A percentile compares a stretch with the other conserved stretches of the same genome.
phyloP scores from a whole-genome alignment of 2,888 invertebrate species.

The Ischnura elegans region DNA sequence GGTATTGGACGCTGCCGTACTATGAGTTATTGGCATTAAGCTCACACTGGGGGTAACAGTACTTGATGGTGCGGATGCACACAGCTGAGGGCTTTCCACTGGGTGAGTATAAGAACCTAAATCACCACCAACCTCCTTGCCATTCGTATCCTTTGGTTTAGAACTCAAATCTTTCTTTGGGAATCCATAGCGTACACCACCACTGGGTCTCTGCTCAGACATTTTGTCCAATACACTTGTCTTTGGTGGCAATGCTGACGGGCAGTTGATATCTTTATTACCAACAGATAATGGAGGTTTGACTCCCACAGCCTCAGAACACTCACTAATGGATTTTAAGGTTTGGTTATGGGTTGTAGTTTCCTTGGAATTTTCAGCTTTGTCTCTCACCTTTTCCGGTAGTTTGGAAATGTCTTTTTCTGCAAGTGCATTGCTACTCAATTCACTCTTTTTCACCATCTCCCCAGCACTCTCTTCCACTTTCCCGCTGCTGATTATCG shows the following conservation, averaged over 20 bases:
- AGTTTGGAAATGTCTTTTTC: conserved; percentile 70
- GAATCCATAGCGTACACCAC: background rate
- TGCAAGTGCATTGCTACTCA: conserved; percentile 69
- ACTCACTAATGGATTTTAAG: background rate
- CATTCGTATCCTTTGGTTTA: conserved; percentile 25
- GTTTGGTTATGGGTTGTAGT: background rate
- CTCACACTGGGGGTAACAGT: conserved; percentile 1
- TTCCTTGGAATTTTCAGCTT: background rate
- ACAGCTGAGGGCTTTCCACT: background rate
- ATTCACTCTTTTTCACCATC: conserved; percentile 66
- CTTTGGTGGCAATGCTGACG: background rate
- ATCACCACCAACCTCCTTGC: background rate
- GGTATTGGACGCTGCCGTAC: background rate
- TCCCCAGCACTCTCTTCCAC: conserved; percentile 55
- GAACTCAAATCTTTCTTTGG: conserved; percentile 19
- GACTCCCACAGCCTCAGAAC: background rate
- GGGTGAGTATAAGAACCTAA: background rate
- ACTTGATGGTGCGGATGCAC: background rate
- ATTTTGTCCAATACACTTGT: background rate
- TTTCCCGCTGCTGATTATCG: conserved; percentile 68
- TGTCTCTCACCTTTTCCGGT: conserved; percentile 46
- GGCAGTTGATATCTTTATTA: background rate
- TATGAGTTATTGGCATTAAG: background rate
- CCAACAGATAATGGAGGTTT: background rate
- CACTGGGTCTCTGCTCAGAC: conserved; percentile 34